A percentile compares a stretch with the other conserved stretches of the same genome.
Evolutionary conservation across 2,797 vertebrate species (phyloP).

Genomic region (Lophius americanus): DNA sequence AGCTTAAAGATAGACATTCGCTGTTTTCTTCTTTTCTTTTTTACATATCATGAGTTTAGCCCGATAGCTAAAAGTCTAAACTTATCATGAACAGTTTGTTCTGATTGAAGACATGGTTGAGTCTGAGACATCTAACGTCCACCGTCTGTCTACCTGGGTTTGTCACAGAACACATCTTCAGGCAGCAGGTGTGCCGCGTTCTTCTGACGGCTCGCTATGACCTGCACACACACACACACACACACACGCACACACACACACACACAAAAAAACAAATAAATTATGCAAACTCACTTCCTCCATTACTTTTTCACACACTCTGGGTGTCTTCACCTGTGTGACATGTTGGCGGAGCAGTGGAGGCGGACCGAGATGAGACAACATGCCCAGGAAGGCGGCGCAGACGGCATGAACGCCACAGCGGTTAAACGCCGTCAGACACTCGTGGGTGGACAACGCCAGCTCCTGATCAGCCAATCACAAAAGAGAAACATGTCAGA

Average conservation of each 20-base stretch:
- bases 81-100: no score
- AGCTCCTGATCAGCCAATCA: conserved; percentile 70
- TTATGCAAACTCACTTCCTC: background rate
- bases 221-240: conserved; percentile 72
- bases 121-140: no score
- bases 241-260: conserved; percentile 30
- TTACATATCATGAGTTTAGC: no score
- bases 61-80: no score
- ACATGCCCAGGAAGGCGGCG: conserved; percentile 86
- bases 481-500: background rate
- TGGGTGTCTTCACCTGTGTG: conserved; percentile 76
- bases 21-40: no score
- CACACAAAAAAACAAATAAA: background rate
- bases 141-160: conserved; percentile 74
- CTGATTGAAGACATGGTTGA: no score
- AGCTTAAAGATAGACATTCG: no score
- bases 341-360: conserved; percentile 86
- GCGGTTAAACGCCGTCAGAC: conserved; percentile 83
- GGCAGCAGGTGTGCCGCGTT: conserved; percentile 86
- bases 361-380: conserved; percentile 87
- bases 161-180: conserved; percentile 82
- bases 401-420: conserved; percentile 87
- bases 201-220: conserved; percentile 85
- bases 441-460: conserved; percentile 85
- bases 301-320: background rate